Evolutionary conservation across 2,113 vertebrate genomes (phyloP).

Genomic region (Turdus rufiventris): DNA sequence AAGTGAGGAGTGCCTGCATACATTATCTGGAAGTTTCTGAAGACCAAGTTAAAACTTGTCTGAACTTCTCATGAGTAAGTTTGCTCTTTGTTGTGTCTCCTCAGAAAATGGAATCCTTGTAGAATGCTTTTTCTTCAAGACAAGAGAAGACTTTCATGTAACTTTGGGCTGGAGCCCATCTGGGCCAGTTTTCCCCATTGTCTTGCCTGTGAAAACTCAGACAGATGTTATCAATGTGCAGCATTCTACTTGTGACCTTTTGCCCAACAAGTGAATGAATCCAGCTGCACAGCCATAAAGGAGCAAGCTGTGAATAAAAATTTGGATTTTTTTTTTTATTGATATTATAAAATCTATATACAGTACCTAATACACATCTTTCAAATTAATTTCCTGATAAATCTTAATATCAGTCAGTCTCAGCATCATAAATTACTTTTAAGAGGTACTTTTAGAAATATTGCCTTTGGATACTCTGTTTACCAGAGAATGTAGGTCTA

Average conservation of each 20-base stretch:
- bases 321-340: not conserved
- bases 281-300: not conserved
- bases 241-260: not conserved
- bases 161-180: not conserved
- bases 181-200: not conserved
- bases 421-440: not conserved
- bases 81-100: not conserved
- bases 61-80: not conserved
- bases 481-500: not conserved
- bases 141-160: not conserved
- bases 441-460: not conserved
- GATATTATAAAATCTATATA: not conserved
- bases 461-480: not conserved
- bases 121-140: not conserved
- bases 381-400: not conserved
- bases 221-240: rapidly evolving
- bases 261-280: not conserved
- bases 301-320: not conserved
- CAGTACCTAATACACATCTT: not conserved
- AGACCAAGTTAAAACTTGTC: not conserved
- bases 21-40: not conserved
- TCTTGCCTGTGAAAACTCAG: not conserved
- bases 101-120: not conserved
- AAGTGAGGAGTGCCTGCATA: not conserved
- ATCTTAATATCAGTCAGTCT: not conserved